These are phyloP conservation scores for Phrixothrix hirtus DNA, from an alignment of 2,888 invertebrate genomes.

Conservation along the genomic window DNA sequence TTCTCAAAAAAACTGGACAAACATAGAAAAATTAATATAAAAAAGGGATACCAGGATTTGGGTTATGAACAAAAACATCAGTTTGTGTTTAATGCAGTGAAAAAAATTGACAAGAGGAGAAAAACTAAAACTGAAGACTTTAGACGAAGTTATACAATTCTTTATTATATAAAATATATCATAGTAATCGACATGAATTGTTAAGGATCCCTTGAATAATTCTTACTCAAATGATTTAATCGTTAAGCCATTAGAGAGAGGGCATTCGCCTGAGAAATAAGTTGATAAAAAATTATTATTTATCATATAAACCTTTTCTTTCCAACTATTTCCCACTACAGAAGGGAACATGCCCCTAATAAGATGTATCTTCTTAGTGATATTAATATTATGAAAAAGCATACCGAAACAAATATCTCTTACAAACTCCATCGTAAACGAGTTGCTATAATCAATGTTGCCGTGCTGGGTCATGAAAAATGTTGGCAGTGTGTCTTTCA, in stretches of 20 bases:
- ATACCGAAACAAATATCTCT: constrained; percentile 24
- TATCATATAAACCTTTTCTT: constrained; percentile 24
- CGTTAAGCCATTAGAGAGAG: neutral
- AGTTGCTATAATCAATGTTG: constrained; percentile 31
- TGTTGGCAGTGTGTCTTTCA: constrained; percentile 32
- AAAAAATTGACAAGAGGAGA: neutral
- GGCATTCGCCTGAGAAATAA: neutral
- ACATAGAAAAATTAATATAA: neutral
- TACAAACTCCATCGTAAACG: constrained; percentile 33
- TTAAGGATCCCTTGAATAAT: neutral
- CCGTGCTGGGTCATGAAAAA: constrained; percentile 33
- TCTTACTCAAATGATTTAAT: neutral
- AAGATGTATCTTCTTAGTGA: constrained; percentile 34
- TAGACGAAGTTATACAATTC: neutral
- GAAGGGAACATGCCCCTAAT: too few relatives aligned
- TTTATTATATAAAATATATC: neutral
- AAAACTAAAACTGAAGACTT: neutral
- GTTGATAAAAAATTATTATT: neutral
- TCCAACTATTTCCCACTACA: constrained; percentile 33
- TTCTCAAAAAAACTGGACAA: neutral
- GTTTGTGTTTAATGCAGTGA: neutral
- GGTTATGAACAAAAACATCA: neutral
- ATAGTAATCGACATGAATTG: neutral
- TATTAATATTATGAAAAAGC: constrained; percentile 32
- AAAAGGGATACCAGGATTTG: neutral